Evolutionary conservation across 2,113 vertebrate species (phyloP).

Genomic region (Oryzias celebensis): DNA sequence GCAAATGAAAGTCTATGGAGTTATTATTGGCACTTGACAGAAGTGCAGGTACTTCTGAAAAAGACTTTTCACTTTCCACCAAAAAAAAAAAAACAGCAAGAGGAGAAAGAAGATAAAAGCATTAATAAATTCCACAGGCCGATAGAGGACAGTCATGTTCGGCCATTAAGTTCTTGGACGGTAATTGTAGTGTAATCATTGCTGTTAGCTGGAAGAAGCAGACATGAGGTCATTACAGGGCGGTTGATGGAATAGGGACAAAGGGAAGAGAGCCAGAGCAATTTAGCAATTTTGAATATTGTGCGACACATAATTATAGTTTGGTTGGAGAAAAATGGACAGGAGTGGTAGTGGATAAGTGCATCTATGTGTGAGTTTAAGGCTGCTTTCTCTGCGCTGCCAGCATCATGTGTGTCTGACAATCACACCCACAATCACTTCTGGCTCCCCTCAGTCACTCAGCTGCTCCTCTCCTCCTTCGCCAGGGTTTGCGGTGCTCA

Average conservation of each 20-base stretch:
- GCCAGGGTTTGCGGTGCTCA: constrained; percentile 59
- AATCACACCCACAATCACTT: constrained; percentile 68
- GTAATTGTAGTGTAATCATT: constrained; percentile 70
- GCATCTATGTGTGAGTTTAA: constrained; percentile 27
- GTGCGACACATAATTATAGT: constrained; percentile 74
- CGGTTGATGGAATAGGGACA: constrained; percentile 62
- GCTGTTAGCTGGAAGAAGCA: constrained; percentile 66
- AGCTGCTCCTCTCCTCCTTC: constrained; percentile 48
- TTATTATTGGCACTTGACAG: constrained; percentile 24
- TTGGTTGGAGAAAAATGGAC: constrained; percentile 52
- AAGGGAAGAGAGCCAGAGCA: constrained; percentile 64
- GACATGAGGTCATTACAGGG: constrained; percentile 73
- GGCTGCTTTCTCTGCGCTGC: constrained; percentile 31
- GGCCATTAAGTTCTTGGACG: constrained; percentile 68
- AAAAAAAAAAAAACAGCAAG: constrained; percentile 4
- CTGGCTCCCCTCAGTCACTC: constrained; percentile 40
- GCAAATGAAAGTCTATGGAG: constrained; percentile 35
- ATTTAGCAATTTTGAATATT: constrained; percentile 75
- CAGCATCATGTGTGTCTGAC: constrained; percentile 69
- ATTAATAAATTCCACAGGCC: constrained; percentile 53
- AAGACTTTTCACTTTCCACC: constrained; percentile 41
- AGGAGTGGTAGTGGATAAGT: constrained; percentile 43
- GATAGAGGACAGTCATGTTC: constrained; percentile 59
- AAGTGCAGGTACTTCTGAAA: constrained; percentile 16
- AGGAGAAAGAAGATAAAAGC: constrained; percentile 55